Conservation (phyloP, 2,888 invertebrate species). For the Ectemnius continuus region DNA sequence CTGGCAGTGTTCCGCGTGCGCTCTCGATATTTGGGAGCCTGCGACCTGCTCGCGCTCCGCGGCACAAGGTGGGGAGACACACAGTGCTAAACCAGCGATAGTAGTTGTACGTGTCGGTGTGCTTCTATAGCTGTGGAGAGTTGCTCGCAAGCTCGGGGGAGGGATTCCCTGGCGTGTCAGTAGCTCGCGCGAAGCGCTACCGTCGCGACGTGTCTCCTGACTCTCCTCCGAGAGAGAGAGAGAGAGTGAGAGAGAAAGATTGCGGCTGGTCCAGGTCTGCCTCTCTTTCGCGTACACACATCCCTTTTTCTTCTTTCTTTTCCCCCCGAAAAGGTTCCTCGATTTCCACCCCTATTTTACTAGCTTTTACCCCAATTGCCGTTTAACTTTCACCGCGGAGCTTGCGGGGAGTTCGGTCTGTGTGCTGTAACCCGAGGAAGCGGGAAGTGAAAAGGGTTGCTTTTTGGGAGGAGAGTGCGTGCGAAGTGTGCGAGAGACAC, state of each 20-base stretch:
- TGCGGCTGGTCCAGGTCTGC: constrained; percentile 58
- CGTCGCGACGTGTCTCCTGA: constrained; percentile 47
- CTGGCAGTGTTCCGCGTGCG: constrained; percentile 19
- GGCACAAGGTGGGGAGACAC: constrained; percentile 23
- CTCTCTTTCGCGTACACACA: not conserved
- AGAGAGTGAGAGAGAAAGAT: constrained; percentile 42
- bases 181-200: constrained; percentile 60
- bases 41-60: constrained; percentile 14
- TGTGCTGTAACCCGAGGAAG: too few species aligned
- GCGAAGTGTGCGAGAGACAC: too few species aligned
- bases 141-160: not conserved
- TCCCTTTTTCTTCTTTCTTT: not conserved
- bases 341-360: too few species aligned
- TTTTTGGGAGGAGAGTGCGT: too few species aligned
- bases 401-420: too few species aligned
- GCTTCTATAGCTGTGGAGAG: too few species aligned
- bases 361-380: not conserved
- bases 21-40: constrained; percentile 25
- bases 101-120: too few species aligned
- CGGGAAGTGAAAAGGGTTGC: too few species aligned
- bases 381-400: too few species aligned
- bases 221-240: constrained; percentile 11
- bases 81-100: too few species aligned
- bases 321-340: too few species aligned
- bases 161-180: constrained; percentile 47